Evolutionary conservation across 2,113 vertebrate genomes (phyloP), one percentile per base, ranked within the genome.

Genomic region (Macquaria ambigua): DNA sequence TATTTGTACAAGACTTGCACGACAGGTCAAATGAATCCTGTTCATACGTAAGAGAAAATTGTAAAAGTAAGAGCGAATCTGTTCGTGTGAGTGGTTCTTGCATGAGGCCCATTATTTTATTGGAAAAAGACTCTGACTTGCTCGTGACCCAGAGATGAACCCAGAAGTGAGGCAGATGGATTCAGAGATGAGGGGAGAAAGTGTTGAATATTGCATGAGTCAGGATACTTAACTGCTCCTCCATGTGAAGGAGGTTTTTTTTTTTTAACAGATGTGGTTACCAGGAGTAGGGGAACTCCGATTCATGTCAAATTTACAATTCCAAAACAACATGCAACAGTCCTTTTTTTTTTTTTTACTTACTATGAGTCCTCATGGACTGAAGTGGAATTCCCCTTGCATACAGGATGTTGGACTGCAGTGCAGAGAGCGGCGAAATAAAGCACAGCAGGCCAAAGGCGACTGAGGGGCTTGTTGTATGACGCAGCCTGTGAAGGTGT

Each of bases 161-260:
- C 79, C 69, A 16, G 73, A 72, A 37, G 37, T 70, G 79, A 77
- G 73, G 75, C 71, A 82, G 62, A 83, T 87, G 74, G 79, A 85
- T 74, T 81, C 20, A 53, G 74, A 82, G 76, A 77, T 43, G 59
- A 80, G 52, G 25, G 11, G 41, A 64, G 6, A 78, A 83, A 71
- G 73, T 72, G 61, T 55, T 92, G 70, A 89, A 92, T 90, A 83
- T 89, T 90, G 20, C 59, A 90, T 82, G 78, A 88, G 78, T 59
- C 14, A 6, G 64, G 63, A 83, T 59, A 70, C 43, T 59, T 37
- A 71, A 64, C 48, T 50, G n/a, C 52, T 74, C 16, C 43, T 64
- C 77, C 18, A 55, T 69, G 76, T 75, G 39, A 48, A 64, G 48
- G 37, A 64, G 41, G 48, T 64, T 79, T 76, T 53, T 75, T 53